These are phyloP conservation scores for Anastrepha obliqua DNA, from an alignment of 1,140 invertebrate genomes.

Conservation along the genomic window DNA sequence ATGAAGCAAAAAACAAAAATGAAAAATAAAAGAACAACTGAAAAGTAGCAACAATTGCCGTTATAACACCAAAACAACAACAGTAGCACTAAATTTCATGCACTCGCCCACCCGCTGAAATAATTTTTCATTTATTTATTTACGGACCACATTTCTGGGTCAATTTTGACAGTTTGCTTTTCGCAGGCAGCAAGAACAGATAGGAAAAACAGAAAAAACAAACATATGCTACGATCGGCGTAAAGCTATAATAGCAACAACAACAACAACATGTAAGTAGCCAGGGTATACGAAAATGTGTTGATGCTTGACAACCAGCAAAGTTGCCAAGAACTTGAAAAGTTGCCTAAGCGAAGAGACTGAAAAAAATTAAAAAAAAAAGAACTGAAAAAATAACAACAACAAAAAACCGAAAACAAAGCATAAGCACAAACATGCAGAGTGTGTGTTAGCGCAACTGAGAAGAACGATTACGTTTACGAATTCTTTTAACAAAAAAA, in stretches of 20 bases:
- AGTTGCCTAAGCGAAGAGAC: conserved; percentile 25
- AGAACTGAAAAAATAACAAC: not conserved
- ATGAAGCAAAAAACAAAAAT: not conserved
- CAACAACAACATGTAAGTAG: not conserved
- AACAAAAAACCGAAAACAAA: not conserved
- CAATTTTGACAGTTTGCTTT: conserved; percentile 51
- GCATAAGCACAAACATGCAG: not conserved
- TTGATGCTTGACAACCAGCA: conserved; percentile 18
- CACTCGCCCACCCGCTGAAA: conserved; percentile 29
- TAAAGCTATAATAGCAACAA: not conserved
- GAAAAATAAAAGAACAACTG: not conserved
- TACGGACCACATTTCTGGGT: conserved; percentile 46
- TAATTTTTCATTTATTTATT: conserved; percentile 34
- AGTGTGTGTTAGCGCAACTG: not conserved
- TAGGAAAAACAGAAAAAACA: not conserved
- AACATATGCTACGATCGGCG: not conserved
- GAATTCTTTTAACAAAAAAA: not conserved
- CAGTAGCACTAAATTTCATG: not conserved
- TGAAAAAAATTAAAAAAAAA: not conserved
- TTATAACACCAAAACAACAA: not conserved
- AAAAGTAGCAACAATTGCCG: not conserved
- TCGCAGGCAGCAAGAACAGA: not conserved
- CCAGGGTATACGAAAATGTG: not conserved
- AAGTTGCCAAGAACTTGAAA: conserved; percentile 52
- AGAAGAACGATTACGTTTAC: not conserved